Base-by-base conservation (phyloP, 2,888 invertebrate genomes). In the Colostygia pectinataria region DNA sequence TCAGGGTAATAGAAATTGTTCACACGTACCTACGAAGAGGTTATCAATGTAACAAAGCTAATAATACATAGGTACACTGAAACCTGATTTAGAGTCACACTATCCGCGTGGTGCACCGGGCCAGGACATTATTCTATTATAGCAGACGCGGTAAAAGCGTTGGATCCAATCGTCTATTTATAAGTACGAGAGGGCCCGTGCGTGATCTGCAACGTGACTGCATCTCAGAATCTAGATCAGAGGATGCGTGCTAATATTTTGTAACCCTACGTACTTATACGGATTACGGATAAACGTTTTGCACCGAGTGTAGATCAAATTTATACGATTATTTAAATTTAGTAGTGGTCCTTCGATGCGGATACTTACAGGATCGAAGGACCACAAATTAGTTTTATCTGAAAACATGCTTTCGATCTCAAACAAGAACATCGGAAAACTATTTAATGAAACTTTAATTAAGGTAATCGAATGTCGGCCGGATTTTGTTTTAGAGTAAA, bases 121-220 rank as follows among this genome's bases (percentile, higher is more conserved):
- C 12, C 41, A 25, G 63, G 58, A 63, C 60, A 65, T 61, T 61
- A 58, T 58, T 58, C 61, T 61, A 61, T 61, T 49, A 58, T 41
- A 36, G 46, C 39, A 43, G 53, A 42, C 47, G 45, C 42, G 43
- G 46, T 41, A 46, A 53, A 43, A 40, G 55, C 51, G 49, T 55
- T 57, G 41, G 49, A 45, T 52, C 48, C 54, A 54, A 42, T 40
- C 60, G 57, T 61, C 66, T 74, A 76, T 76, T 74, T 71, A 71
- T 74, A 70, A 69, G 12, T 37, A 50, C 42, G 40, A 52, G 45
- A 51, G 51, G 45, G 51, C 36, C 44, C 34, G 27, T 33, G 52
- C 51, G 46, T 55, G 59, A 42, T 42, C 37, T 53, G 55, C 53
- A 60, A 60, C 55, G 57, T 57, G 60, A 57, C 41, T 57, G 53